These are phyloP conservation scores for Turritopsis dohrnii DNA, from an alignment of 30 jellyfish, hydroid and myxozoan species.

Conservation along the genomic window DNA sequence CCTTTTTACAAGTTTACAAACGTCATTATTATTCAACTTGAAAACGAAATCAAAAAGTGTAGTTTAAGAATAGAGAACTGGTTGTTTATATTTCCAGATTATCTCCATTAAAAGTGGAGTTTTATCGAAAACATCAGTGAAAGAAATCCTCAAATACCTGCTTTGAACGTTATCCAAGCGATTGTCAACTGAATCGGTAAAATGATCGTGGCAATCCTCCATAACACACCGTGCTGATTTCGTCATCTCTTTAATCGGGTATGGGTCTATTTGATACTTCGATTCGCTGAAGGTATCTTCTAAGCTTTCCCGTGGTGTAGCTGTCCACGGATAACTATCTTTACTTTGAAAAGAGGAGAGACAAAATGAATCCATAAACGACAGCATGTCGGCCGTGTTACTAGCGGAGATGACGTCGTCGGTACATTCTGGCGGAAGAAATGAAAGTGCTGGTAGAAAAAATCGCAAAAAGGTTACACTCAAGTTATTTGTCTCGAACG, in stretches of 20 bases:
- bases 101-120: too few relatives aligned
- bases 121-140: too few relatives aligned
- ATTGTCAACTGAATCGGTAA: not conserved
- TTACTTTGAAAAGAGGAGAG: not conserved
- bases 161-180: not conserved
- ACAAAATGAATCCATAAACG: conserved; percentile 3
- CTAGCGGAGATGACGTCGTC: not conserved
- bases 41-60: too few relatives aligned
- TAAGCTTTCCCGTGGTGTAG: conserved; percentile 5
- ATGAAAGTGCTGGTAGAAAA: too few relatives aligned
- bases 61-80: too few relatives aligned
- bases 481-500: too few relatives aligned
- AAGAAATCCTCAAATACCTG: not conserved
- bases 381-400: conserved; percentile 8
- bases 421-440: not conserved
- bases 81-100: too few relatives aligned
- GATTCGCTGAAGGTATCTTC: not conserved
- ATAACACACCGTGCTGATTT: not conserved
- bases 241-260: conserved; percentile 13
- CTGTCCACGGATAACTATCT: conserved; percentile 19
- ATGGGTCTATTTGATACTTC: not conserved
- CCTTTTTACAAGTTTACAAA: too few relatives aligned
- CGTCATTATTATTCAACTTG: too few relatives aligned
- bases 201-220: conserved; percentile 3
- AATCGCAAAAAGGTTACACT: too few relatives aligned